phyloP scores from a whole-genome alignment of 2,113 vertebrate species.

The Heterochromis multidens region DNA sequence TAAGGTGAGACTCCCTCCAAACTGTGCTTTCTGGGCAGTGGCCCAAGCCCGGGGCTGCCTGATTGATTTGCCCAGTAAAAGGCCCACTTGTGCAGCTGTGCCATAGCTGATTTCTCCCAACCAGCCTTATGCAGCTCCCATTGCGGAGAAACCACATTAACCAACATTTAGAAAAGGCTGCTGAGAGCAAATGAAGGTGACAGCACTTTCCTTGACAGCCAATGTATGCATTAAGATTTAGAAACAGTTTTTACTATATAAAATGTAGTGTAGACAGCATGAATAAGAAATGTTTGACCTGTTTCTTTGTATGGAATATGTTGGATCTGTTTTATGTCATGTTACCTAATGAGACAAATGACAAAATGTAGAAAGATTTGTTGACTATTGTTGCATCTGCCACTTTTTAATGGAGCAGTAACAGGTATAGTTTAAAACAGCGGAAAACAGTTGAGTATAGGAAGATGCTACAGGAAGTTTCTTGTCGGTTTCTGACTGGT shows the following conservation, averaged over 20 bases:
- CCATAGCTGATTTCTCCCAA: constrained; percentile 58
- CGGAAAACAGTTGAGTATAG: neutral
- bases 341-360: neutral
- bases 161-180: constrained; percentile 39
- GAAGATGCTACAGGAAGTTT: neutral
- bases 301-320: neutral
- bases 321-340: neutral
- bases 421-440: neutral
- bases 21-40: constrained; percentile 77
- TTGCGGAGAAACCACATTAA: constrained; percentile 50
- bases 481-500: neutral
- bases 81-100: constrained; percentile 67
- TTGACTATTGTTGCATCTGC: neutral
- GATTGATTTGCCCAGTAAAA: constrained; percentile 74
- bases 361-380: neutral
- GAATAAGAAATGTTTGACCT: neutral
- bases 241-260: neutral
- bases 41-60: constrained; percentile 62
- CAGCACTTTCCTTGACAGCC: neutral
- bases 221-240: neutral
- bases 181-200: constrained; percentile 44
- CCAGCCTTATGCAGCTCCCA: constrained; percentile 29
- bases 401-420: neutral
- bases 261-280: neutral
- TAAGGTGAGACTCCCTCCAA: constrained; percentile 72